Evolutionary conservation across 2,113 vertebrate genomes (phyloP).

Genomic region (Pagrus major): DNA sequence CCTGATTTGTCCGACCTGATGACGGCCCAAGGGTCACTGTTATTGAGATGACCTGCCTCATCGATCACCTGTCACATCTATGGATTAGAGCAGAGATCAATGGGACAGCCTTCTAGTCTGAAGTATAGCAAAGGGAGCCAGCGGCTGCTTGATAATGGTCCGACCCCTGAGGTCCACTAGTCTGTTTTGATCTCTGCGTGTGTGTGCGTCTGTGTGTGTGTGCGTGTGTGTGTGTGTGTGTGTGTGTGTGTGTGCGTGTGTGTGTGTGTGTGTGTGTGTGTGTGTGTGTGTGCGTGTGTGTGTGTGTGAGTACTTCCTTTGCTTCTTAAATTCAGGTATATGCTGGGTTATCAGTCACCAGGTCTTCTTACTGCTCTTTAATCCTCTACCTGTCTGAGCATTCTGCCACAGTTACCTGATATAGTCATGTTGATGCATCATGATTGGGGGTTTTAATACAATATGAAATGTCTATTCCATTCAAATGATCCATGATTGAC

Average conservation of each 20-base stretch:
- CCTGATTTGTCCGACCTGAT: conserved; percentile 38
- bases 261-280: conserved; percentile 5
- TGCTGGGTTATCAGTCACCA: conserved; percentile 17
- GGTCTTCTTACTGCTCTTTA: neutral
- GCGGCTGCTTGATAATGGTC: conserved; percentile 41
- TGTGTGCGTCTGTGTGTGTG: conserved; percentile 9
- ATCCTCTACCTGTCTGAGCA: neutral
- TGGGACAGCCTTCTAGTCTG: conserved; percentile 45
- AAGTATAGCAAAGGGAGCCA: conserved; percentile 40
- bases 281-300: neutral
- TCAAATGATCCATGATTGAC: neutral
- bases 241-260: conserved; percentile 14
- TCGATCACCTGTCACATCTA: conserved; percentile 61
- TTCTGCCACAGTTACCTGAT: neutral
- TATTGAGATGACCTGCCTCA: conserved; percentile 53
- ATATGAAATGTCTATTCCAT: neutral
- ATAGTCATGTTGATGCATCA: neutral
- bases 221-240: conserved; percentile 7
- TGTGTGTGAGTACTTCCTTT: neutral
- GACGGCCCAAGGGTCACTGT: conserved; percentile 23
- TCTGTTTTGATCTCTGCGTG: conserved; percentile 26
- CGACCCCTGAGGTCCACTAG: conserved; percentile 36
- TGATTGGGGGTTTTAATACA: no score
- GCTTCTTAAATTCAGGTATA: conserved; percentile 23
- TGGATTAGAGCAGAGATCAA: conserved; percentile 63